These are phyloP conservation scores for Neolamprologus longior DNA, from an alignment of 2,113 vertebrate genomes.

Conservation along the genomic window DNA sequence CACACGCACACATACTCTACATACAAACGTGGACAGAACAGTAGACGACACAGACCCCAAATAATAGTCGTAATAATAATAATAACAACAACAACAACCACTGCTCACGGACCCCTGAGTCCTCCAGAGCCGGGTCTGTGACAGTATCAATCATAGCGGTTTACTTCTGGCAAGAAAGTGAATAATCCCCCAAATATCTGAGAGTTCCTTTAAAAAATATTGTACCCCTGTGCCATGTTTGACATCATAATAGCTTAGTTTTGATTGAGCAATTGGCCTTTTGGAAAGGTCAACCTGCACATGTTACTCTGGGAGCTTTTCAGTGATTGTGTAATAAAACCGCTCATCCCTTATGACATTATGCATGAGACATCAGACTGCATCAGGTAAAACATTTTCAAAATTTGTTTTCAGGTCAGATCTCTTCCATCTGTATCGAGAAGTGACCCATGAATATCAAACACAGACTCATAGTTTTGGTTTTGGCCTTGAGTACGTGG, in stretches of 20 bases:
- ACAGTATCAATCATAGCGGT: background rate
- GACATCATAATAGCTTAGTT: background rate
- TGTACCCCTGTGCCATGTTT: background rate
- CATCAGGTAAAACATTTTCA: slow-evolving; percentile 27
- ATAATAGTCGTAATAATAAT: too few relatives aligned
- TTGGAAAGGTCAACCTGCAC: slow-evolving; percentile 22
- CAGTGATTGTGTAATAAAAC: background rate
- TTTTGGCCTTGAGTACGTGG: background rate
- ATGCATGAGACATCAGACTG: background rate
- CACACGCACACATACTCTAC: too few relatives aligned
- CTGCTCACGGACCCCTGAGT: too few relatives aligned
- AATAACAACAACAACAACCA: too few relatives aligned
- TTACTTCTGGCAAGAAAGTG: background rate
- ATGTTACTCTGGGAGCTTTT: background rate
- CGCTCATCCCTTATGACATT: slow-evolving; percentile 1
- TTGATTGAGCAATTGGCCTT: slow-evolving; percentile 3
- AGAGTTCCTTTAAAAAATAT: background rate
- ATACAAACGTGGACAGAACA: too few relatives aligned
- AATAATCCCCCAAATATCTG: background rate
- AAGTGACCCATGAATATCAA: slow-evolving; percentile 3
- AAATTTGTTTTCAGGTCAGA: slow-evolving; percentile 16
- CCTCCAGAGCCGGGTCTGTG: too few relatives aligned
- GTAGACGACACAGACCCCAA: too few relatives aligned
- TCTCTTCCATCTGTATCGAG: background rate
- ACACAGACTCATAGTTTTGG: background rate